Conservation (phyloP, 1,140 invertebrate species). For the Leptinotarsa undecemlineata region DNA sequence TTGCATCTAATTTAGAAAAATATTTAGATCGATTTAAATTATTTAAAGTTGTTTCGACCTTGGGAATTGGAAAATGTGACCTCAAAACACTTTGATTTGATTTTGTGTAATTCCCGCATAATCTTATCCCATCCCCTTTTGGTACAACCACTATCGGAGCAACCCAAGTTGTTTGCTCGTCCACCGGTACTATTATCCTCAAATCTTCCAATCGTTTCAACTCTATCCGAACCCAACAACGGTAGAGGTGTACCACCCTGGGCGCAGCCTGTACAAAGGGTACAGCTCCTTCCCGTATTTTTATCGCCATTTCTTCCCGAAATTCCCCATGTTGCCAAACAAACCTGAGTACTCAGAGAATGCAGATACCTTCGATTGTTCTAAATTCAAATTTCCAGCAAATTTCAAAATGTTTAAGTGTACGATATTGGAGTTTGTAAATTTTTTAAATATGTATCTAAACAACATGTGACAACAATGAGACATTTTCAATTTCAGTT, state of each 20-base stretch:
- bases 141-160: neutral
- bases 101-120: neutral
- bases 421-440: neutral
- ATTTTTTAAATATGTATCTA: neutral
- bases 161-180: neutral
- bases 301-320: neutral
- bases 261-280: neutral
- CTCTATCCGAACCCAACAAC: neutral
- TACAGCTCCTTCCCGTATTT: neutral
- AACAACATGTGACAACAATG: neutral
- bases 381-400: neutral
- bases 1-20: no score
- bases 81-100: constrained; percentile 3
- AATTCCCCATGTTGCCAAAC: neutral
- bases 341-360: neutral
- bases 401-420: neutral
- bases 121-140: neutral
- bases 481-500: neutral
- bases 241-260: neutral
- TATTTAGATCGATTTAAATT: neutral
- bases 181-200: neutral
- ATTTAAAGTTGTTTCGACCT: neutral
- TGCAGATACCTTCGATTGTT: neutral
- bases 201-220: neutral
- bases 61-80: neutral